A percentile compares a stretch with the other conserved stretches of the same genome.
phyloP scores from a whole-genome alignment of 2,888 invertebrate species.

The Timema podura region DNA sequence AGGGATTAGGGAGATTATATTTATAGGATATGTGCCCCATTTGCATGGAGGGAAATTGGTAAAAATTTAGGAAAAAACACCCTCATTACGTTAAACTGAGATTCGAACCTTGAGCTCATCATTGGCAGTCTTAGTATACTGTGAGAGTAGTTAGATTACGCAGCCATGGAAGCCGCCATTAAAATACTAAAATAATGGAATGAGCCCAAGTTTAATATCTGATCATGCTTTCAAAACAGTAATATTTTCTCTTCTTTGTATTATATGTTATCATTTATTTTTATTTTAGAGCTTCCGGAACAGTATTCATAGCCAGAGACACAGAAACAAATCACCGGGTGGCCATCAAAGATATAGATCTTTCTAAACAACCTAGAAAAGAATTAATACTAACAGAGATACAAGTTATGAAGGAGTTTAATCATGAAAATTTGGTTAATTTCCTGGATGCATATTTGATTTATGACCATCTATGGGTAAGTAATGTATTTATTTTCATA shows the following conservation, averaged over 20 bases:
- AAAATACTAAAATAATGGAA: no score
- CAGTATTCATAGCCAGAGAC: constrained; percentile 86
- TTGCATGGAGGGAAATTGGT: no score
- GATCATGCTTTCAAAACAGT: neutral
- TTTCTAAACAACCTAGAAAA: constrained; percentile 91
- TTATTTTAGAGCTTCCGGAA: constrained; percentile 70
- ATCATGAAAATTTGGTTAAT: constrained; percentile 93
- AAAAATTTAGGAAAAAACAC: no score
- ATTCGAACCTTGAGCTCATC: no score
- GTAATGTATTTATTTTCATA: constrained; percentile 20
- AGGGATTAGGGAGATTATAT: no score
- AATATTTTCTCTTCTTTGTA: neutral
- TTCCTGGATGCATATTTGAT: constrained; percentile 92
- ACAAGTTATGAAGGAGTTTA: constrained; percentile 82
- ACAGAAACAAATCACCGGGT: constrained; percentile 68
- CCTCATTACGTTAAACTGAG: no score
- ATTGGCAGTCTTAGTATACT: no score
- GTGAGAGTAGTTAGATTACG: no score
- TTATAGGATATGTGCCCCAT: no score
- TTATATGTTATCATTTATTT: constrained; percentile 12
- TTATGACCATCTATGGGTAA: constrained; percentile 85
- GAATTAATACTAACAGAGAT: constrained; percentile 95
- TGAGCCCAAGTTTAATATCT: no score
- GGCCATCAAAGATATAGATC: constrained; percentile 94
- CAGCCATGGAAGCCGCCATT: no score